Evolutionary conservation across 2,888 invertebrate genomes (phyloP).

Genomic region (Xanthorhoe spadicearia): DNA sequence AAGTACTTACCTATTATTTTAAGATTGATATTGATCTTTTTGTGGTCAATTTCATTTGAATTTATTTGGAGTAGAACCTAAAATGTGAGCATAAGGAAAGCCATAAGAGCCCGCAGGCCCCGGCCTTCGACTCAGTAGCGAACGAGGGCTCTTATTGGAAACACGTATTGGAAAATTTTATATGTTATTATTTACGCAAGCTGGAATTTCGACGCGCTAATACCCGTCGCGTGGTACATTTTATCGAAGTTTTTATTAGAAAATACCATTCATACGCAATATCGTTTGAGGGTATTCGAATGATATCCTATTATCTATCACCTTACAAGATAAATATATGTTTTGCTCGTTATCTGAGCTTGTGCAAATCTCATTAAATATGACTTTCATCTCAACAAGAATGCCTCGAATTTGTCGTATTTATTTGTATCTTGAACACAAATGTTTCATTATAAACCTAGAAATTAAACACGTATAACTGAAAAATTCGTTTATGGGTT

Average conservation of each 20-base stretch:
- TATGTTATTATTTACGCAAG: conserved; percentile 76
- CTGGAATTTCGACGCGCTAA: conserved; percentile 70
- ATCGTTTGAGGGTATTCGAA: conserved; percentile 56
- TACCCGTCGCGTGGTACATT: conserved; percentile 70
- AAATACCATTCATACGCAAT: conserved; percentile 67
- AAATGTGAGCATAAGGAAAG: conserved; percentile 11
- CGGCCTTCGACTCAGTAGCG: conserved; percentile 23
- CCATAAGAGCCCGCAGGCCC: conserved; percentile 11
- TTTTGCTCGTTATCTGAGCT: conserved; percentile 41
- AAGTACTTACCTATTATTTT: neutral
- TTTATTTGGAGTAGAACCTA: neutral
- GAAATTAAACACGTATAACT: too few relatives aligned
- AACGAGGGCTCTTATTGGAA: conserved; percentile 58
- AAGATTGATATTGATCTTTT: conserved; percentile 28
- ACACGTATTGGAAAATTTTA: conserved; percentile 74
- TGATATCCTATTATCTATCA: conserved; percentile 48
- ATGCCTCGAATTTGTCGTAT: neutral
- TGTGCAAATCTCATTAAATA: conserved; percentile 56
- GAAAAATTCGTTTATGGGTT: too few relatives aligned
- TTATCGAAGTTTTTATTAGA: conserved; percentile 76
- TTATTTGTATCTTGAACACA: neutral
- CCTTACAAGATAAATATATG: conserved; percentile 35
- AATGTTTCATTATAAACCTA: neutral
- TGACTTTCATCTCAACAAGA: conserved; percentile 38
- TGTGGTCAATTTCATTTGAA: conserved; percentile 1